Percentiles rank a stretch among this genome's conserved stretches.
Conservation (phyloP, 1,140 invertebrate species). For the Drosophila kohkoa region DNA sequence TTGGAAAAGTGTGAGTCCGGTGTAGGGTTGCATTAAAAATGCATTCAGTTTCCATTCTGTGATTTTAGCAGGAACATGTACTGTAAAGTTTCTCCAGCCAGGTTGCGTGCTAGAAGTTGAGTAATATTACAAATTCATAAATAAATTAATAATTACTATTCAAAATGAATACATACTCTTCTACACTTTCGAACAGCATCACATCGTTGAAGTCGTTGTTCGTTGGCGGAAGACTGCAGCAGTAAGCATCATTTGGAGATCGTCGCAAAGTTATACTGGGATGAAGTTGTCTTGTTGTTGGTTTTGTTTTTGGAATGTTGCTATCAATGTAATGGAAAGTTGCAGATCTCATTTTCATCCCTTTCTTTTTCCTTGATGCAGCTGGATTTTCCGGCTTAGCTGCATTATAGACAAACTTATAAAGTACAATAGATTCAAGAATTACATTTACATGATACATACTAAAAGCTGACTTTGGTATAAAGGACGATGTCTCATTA, state of each 20-base stretch:
- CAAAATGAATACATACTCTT: constrained; percentile 7
- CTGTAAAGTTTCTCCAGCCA: not conserved
- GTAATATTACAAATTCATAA: no score
- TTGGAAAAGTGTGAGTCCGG: constrained; percentile 19
- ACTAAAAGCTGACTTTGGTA: not conserved
- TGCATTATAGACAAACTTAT: not conserved
- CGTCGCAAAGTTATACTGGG: no score
- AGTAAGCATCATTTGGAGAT: no score
- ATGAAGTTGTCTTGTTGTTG: no score
- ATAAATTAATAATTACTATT: no score
- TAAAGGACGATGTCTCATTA: not conserved
- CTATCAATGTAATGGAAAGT: no score
- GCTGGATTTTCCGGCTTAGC: not conserved
- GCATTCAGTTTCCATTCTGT: constrained; percentile 35
- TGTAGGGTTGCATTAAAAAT: constrained; percentile 24
- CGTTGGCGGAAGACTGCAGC: no score
- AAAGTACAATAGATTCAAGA: not conserved
- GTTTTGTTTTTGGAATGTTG: no score
- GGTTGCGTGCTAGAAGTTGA: no score
- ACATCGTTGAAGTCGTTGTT: constrained; percentile 19
- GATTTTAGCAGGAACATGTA: constrained; percentile 1
- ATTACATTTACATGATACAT: not conserved
- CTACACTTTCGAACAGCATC: constrained; percentile 33
- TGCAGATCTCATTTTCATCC: no score
- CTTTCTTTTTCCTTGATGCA: no score